These are phyloP conservation scores for Hedychridium roseum DNA, from an alignment of 2,888 invertebrate genomes.

Conservation along the genomic window DNA sequence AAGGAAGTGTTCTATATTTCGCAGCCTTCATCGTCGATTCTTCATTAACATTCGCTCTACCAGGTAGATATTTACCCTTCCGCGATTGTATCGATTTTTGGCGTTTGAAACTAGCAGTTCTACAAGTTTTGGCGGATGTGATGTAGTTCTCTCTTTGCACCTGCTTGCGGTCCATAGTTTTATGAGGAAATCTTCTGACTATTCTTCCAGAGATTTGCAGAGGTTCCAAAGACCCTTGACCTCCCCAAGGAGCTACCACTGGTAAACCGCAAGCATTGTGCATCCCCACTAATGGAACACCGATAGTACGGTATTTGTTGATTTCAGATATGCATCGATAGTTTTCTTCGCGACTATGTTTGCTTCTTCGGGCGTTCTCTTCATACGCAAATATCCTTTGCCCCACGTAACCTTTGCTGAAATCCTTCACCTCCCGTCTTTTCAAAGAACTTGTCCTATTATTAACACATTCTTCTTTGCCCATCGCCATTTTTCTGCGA, in stretches of 20 bases:
- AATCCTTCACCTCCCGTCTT: conserved; percentile 17
- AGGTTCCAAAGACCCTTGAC: conserved; percentile 24
- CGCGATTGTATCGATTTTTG: no score
- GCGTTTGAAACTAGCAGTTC: no score
- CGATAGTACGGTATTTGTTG: conserved; percentile 42
- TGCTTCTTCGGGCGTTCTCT: conserved; percentile 38
- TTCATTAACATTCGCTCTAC: no score
- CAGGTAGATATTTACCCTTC: no score
- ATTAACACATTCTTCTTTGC: no score
- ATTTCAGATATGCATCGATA: conserved; percentile 20
- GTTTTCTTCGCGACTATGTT: conserved; percentile 7
- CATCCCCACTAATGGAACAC: conserved; percentile 60
- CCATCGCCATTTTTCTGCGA: no score
- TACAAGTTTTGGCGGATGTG: no score
- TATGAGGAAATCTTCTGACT: no score
- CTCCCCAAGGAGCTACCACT: conserved; percentile 41
- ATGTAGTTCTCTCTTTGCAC: no score
- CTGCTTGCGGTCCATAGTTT: no score
- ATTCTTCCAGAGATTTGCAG: conserved; percentile 14
- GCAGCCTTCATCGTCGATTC: conserved; percentile 21
- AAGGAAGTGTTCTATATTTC: conserved; percentile 33
- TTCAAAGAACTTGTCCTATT: no score
- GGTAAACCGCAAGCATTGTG: conserved; percentile 55
- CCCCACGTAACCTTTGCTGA: conserved; percentile 45
- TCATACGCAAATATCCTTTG: conserved; percentile 57